These are phyloP conservation scores for Morpho deidamia DNA, from an alignment of 2,888 invertebrate genomes.

Conservation along the genomic window DNA sequence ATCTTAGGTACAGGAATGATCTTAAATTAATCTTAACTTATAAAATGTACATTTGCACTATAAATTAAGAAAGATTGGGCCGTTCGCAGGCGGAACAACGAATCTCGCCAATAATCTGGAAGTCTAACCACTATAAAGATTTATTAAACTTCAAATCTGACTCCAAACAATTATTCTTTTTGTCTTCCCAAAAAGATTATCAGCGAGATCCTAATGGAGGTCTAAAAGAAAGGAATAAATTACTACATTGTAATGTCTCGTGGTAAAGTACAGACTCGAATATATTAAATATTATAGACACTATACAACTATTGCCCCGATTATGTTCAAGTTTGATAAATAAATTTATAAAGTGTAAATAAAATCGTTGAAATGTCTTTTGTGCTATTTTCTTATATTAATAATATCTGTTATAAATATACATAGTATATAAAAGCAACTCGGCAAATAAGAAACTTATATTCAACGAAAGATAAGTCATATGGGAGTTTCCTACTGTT, in stretches of 20 bases:
- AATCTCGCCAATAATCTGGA: slow-evolving; percentile 34
- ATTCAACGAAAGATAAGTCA: slow-evolving; percentile 37
- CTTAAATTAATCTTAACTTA: slow-evolving; percentile 54
- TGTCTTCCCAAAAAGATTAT: slow-evolving; percentile 6
- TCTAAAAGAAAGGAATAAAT: slow-evolving; percentile 28
- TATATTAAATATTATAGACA: slow-evolving; percentile 23
- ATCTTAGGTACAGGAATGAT: slow-evolving; percentile 77
- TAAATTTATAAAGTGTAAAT: slow-evolving; percentile 56
- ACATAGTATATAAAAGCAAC: slow-evolving; percentile 42
- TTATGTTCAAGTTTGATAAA: slow-evolving; percentile 44
- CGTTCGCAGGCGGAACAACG: slow-evolving; percentile 51
- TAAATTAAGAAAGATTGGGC: slow-evolving; percentile 49
- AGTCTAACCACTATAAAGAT: background rate
- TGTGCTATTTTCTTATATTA: slow-evolving; percentile 60
- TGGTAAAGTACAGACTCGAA: slow-evolving; percentile 22
- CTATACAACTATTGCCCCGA: slow-evolving; percentile 48
- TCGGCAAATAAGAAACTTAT: slow-evolving; percentile 40
- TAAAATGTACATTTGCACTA: slow-evolving; percentile 70
- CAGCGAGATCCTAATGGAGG: slow-evolving; percentile 27
- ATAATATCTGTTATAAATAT: slow-evolving; percentile 67
- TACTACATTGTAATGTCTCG: slow-evolving; percentile 24
- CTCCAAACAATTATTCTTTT: too few relatives aligned
- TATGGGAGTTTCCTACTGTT: slow-evolving; percentile 28
- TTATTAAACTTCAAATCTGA: background rate
- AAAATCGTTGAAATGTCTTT: slow-evolving; percentile 61